Conservation (phyloP, 2,797 vertebrate genomes). For the Cynopterus sphinx region DNA sequence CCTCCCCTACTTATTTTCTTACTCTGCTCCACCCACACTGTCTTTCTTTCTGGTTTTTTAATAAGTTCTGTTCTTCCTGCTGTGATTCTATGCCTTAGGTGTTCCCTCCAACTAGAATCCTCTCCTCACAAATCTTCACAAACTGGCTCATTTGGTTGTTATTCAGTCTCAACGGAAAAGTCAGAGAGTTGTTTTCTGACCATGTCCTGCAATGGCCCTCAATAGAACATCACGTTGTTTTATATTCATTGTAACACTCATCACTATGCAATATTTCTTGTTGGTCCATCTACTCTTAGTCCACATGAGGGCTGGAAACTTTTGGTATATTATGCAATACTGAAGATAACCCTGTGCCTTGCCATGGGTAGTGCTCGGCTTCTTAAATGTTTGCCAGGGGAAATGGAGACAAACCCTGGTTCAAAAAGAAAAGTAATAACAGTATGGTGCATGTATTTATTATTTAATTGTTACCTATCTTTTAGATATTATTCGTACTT, state of each 20-base stretch:
- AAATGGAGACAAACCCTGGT: neutral
- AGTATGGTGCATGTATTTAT: neutral
- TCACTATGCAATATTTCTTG: neutral
- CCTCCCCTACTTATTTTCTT: neutral
- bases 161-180: neutral
- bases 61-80: neutral
- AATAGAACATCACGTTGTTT: neutral
- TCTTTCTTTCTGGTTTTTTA: neutral
- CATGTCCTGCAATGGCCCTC: fast-evolving
- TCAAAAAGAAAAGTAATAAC: neutral
- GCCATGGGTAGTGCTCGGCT: neutral
- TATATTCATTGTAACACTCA: neutral
- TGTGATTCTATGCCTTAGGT: neutral
- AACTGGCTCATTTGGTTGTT: neutral
- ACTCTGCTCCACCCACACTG: neutral
- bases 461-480: neutral
- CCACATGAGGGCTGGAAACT: neutral
- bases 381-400: neutral
- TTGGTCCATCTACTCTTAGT: neutral
- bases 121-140: neutral
- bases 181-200: neutral
- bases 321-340: neutral
- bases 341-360: neutral
- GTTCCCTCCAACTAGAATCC: neutral
- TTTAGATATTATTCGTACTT: neutral